A percentile compares a stretch with the other conserved stretches of the same genome.
Evolutionary conservation across 1,140 invertebrate species (phyloP).

Genomic region (Heliothis subflexa): DNA sequence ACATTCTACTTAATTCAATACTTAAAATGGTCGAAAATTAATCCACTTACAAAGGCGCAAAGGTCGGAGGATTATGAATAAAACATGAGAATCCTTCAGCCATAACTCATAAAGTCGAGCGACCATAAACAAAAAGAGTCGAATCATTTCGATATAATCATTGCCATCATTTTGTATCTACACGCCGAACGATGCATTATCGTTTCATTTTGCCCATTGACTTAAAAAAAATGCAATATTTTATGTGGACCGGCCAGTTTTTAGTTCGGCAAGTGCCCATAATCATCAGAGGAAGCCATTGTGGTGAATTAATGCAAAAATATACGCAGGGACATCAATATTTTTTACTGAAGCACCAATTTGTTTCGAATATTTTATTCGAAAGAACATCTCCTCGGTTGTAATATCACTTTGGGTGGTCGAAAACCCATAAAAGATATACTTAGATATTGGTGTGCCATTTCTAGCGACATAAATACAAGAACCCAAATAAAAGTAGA

Average conservation of each 20-base stretch:
- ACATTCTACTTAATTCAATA: neutral
- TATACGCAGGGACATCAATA: conserved; percentile 11
- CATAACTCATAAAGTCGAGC: conserved; percentile 21
- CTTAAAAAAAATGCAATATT: conserved; percentile 44
- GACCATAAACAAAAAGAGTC: conserved; percentile 15
- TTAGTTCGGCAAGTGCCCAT: conserved; percentile 40
- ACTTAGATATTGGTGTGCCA: too few relatives aligned
- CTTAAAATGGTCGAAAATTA: conserved; percentile 22
- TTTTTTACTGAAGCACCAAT: neutral
- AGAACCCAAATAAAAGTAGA: too few relatives aligned
- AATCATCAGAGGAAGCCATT: conserved; percentile 53
- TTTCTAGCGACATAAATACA: too few relatives aligned
- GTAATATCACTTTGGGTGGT: too few relatives aligned
- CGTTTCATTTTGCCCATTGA: conserved; percentile 38
- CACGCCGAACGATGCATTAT: neutral
- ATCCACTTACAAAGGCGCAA: conserved; percentile 21
- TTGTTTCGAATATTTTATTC: conserved; percentile 1
- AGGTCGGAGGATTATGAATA: conserved; percentile 25
- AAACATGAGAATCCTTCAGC: conserved; percentile 7
- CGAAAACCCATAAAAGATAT: too few relatives aligned
- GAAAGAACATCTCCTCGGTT: too few relatives aligned
- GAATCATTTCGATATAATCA: conserved; percentile 14
- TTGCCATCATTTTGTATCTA: conserved; percentile 27
- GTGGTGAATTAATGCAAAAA: conserved; percentile 36
- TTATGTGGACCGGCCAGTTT: conserved; percentile 28